Evolutionary conservation across 2,888 invertebrate species (phyloP), one percentile per base, ranked within the genome.

Genomic region (Acronicta aceris): DNA sequence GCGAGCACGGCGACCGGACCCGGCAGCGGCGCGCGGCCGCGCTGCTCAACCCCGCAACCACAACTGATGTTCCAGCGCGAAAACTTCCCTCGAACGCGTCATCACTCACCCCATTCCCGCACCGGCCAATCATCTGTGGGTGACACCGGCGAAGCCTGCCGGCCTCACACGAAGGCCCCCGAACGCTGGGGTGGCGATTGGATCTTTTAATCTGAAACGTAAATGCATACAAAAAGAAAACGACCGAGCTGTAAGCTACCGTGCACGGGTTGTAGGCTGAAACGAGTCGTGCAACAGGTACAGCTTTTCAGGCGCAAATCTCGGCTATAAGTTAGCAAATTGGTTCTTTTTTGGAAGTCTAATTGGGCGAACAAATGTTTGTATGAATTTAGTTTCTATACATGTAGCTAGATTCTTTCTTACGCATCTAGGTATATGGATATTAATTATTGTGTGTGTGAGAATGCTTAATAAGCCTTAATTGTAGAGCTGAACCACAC

Each of bases 151-250:
- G 91, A 88, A 85, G 79, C 82, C 74, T 77, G 71, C 85, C 94
- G 94, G 83, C 69, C 75, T 64, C 74, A 68, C 71, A 84, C 94
- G 94, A 88, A 74, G 63, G 70, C 73, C 68, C 56, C 87, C 93
- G 94, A 92, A 74, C 75, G 76, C 72, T 75, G 84, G 91, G 90
- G 91, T 91, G 92, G 87, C 87, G 89, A 93, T 93, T 92, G 90
- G 93, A 90, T 93, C 91, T 92, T 93, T 93, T 94, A 94, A 94
- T 94, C 93, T 93, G 90, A 89, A 94, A 93, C 90, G 92, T 89
- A 93, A 95, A 94, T 93, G 94, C 94, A 93, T 88, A 89, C 85
- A 92, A 92, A 93, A 94, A 91, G 89, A 89, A 90, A 89, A 89
- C 88, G 87, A 88, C 83, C 73, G 83, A 81, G 84, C 71, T 84